A percentile compares a stretch with the other conserved stretches of the same genome.
These are phyloP conservation scores for Zoanthus sociatus DNA, from an alignment of 92 coral and sea anemone genomes.

Conservation along the genomic window DNA sequence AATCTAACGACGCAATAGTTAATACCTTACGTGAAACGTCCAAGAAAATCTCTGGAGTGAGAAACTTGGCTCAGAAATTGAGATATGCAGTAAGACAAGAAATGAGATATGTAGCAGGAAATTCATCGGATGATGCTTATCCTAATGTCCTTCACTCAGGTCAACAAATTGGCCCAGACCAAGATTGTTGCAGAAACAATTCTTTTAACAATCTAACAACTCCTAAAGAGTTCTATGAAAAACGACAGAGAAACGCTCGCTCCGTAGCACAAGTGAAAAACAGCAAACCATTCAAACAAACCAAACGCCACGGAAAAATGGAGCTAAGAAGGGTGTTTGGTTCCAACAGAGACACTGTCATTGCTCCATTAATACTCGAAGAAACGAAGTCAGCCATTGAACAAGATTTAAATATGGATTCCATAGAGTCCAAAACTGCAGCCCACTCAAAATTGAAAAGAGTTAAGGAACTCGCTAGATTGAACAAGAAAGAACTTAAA, in stretches of 20 bases:
- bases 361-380: constrained; percentile 20
- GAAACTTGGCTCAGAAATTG: constrained; percentile 5
- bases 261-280: background rate
- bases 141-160: background rate
- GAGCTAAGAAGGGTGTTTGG: constrained; percentile 23
- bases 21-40: background rate
- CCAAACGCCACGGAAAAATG: constrained; percentile 12
- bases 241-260: background rate
- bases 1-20: background rate
- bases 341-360: background rate
- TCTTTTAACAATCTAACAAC: background rate
- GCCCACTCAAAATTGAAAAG: constrained; percentile 9
- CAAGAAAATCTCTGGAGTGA: constrained; percentile 9
- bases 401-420: background rate
- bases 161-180: no score
- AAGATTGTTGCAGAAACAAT: no score
- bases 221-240: constrained; percentile 19
- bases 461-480: constrained; percentile 15
- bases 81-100: background rate
- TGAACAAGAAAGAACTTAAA: constrained; percentile 10
- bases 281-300: background rate
- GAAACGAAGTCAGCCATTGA: background rate
- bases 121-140: background rate
- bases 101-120: constrained; percentile 20
- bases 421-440: background rate